Conservation (phyloP, 2,797 vertebrate species). For the Takifugu ocellatus region DNA sequence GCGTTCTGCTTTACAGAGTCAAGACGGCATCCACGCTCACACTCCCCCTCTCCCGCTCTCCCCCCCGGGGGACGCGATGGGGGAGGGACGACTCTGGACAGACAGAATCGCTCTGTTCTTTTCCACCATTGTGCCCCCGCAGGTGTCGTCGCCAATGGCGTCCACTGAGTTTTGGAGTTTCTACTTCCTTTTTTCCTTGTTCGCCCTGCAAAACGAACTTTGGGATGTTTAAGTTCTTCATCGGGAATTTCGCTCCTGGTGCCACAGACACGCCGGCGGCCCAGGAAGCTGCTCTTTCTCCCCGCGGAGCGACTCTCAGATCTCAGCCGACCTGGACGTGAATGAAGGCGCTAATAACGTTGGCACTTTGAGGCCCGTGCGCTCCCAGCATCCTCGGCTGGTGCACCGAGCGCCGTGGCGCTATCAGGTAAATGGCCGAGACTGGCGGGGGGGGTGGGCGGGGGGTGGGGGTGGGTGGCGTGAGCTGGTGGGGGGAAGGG, state of each 20-base stretch:
- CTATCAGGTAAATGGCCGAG: slow-evolving; percentile 54
- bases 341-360: not conserved
- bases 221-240: too few species aligned
- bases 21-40: slow-evolving; percentile 49
- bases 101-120: slow-evolving; percentile 64
- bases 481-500: slow-evolving; percentile 9
- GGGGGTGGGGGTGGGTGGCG: slow-evolving; percentile 23
- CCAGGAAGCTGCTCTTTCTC: slow-evolving; percentile 12
- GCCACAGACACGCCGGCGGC: not conserved
- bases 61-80: slow-evolving; percentile 58
- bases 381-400: slow-evolving; percentile 38
- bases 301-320: slow-evolving; percentile 4
- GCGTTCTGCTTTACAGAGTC: slow-evolving; percentile 57
- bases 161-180: not conserved
- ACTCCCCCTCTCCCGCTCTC: slow-evolving; percentile 36
- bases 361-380: slow-evolving; percentile 6
- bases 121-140: slow-evolving; percentile 12
- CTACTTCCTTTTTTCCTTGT: not conserved
- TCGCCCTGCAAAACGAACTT: not conserved
- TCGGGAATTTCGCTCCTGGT: not conserved
- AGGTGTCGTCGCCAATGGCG: too few species aligned
- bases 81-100: slow-evolving; percentile 62
- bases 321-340: too few species aligned
- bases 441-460: not conserved
- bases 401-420: slow-evolving; percentile 40